Evolutionary conservation across 2,113 vertebrate genomes (phyloP).

Genomic region (Lycaon pictus): DNA sequence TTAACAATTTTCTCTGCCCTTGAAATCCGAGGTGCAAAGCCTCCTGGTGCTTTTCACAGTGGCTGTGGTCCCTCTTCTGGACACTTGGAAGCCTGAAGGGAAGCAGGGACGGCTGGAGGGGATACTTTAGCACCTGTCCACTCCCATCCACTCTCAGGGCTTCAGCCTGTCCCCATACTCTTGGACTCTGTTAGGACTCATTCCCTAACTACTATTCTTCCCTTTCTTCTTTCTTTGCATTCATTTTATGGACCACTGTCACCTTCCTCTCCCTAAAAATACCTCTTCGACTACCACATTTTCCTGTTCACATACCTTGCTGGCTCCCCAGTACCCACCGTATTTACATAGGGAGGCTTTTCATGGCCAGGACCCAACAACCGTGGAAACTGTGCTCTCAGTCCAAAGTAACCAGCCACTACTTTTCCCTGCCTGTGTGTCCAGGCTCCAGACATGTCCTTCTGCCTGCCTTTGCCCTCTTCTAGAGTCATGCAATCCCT

Average conservation of each 20-base stretch:
- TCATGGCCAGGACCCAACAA: neutral
- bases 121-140: fast-evolving
- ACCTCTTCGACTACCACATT: neutral
- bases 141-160: neutral
- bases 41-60: neutral
- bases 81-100: neutral
- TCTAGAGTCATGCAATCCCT: neutral
- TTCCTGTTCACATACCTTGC: neutral
- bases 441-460: neutral
- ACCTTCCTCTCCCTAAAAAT: neutral
- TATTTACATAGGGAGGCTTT: neutral
- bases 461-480: neutral
- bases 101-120: too few species aligned
- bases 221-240: neutral
- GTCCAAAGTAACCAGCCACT: neutral
- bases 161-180: neutral
- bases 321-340: neutral
- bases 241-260: neutral
- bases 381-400: neutral
- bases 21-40: neutral
- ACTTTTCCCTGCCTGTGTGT: neutral
- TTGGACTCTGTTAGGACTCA: neutral
- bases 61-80: neutral
- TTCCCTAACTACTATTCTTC: neutral
- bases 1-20: neutral